phyloP scores from a whole-genome alignment of 2,888 invertebrate species.

The Oeneis ivallda region DNA sequence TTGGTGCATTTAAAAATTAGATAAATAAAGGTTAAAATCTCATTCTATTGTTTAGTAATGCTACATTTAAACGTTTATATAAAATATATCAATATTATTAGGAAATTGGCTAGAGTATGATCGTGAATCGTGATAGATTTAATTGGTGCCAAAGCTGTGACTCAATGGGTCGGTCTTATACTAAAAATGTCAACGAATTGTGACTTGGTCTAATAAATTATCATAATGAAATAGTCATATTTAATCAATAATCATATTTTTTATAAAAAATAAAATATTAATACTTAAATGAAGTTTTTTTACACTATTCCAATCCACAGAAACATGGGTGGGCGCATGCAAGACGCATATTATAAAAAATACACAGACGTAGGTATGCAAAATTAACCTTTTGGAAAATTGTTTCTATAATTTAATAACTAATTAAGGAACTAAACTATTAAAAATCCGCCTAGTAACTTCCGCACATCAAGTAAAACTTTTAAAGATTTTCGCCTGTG shows the following conservation, averaged over 20 bases:
- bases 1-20: constrained; percentile 47
- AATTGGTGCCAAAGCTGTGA: constrained; percentile 71
- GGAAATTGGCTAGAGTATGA: constrained; percentile 27
- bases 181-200: constrained; percentile 34
- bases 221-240: constrained; percentile 20
- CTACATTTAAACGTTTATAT: constrained; percentile 10
- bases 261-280: constrained; percentile 39
- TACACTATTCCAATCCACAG: neutral
- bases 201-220: constrained; percentile 35
- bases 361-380: too few relatives aligned
- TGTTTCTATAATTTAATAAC: too few relatives aligned
- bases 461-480: too few relatives aligned
- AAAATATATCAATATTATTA: constrained; percentile 16
- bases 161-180: constrained; percentile 28
- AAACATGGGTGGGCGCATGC: too few relatives aligned
- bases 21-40: constrained; percentile 22
- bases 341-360: too few relatives aligned
- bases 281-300: constrained; percentile 27
- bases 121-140: constrained; percentile 44
- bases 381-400: too few relatives aligned
- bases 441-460: too few relatives aligned
- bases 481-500: too few relatives aligned
- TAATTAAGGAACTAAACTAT: too few relatives aligned
- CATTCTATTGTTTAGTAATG: constrained; percentile 14
- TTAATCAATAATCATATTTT: constrained; percentile 45